phyloP scores from a whole-genome alignment of 2,888 invertebrate species.

The Macaria notata region DNA sequence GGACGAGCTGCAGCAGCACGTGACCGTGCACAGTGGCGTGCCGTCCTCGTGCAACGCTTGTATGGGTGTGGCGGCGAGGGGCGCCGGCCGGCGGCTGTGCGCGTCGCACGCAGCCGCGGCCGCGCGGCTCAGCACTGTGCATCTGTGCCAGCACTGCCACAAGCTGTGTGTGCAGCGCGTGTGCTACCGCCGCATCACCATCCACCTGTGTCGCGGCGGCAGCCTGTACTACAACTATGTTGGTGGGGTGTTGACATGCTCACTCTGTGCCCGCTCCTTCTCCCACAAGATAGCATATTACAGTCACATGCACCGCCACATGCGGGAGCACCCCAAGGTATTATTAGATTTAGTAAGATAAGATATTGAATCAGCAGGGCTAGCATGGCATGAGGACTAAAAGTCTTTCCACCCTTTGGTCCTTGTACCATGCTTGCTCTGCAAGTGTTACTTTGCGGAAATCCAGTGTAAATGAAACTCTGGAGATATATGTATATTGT shows the following conservation, averaged over 20 bases:
- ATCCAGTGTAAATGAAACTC: too few relatives aligned
- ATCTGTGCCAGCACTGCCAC: neutral
- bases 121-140: neutral
- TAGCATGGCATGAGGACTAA: too few relatives aligned
- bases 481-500: too few relatives aligned
- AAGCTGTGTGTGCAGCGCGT: constrained; percentile 1
- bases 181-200: neutral
- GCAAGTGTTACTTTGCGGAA: too few relatives aligned
- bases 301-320: constrained; percentile 1
- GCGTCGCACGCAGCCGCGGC: neutral
- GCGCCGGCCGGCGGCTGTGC: neutral
- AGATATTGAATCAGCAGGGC: too few relatives aligned
- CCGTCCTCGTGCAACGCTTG: neutral
- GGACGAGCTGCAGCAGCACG: neutral
- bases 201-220: neutral
- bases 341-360: too few relatives aligned
- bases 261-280: constrained; percentile 1
- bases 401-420: too few relatives aligned
- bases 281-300: constrained; percentile 3
- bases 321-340: neutral
- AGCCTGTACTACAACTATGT: constrained; percentile 2
- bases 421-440: too few relatives aligned
- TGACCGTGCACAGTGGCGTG: neutral
- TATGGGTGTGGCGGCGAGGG: neutral
- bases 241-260: neutral